A percentile compares a stretch with the other conserved stretches of the same genome.
phyloP scores from a whole-genome alignment of 2,888 invertebrate genomes.

The Anoncus sp. region DNA sequence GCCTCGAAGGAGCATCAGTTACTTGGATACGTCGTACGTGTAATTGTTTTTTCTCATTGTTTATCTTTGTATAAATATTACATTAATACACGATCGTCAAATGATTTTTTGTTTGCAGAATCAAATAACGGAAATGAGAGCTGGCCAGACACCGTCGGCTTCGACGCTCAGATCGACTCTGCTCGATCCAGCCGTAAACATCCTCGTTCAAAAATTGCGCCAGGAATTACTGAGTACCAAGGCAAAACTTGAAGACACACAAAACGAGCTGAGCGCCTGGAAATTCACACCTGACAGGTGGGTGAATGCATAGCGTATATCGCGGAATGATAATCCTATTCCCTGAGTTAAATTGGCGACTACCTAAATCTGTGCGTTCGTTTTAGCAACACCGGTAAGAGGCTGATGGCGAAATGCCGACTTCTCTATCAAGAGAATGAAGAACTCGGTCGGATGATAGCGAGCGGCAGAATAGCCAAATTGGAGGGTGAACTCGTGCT shows the following conservation, averaged over 20 bases:
- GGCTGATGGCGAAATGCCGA: conserved; percentile 98
- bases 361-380: conserved; percentile 33
- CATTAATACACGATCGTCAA: background rate
- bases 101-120: conserved; percentile 85
- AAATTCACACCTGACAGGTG: conserved; percentile 99
- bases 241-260: conserved; percentile 97
- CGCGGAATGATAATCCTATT: background rate
- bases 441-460: conserved; percentile 97
- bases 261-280: conserved; percentile 99
- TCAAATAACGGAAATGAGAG: conserved; percentile 97
- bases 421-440: conserved; percentile 98
- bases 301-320: conserved; percentile 22
- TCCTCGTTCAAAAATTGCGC: conserved; percentile 95
- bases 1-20: conserved; percentile 98
- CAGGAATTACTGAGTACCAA: conserved; percentile 95
- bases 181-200: conserved; percentile 97
- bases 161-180: conserved; percentile 92
- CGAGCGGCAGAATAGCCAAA: conserved; percentile 97
- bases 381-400: conserved; percentile 96
- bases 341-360: background rate
- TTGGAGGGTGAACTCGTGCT: conserved; percentile 97
- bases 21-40: conserved; percentile 96
- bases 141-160: conserved; percentile 92
- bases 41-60: conserved; percentile 13
- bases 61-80: background rate